Conservation (phyloP, 2,888 invertebrate genomes). For the Opisthograptis luteolata region DNA sequence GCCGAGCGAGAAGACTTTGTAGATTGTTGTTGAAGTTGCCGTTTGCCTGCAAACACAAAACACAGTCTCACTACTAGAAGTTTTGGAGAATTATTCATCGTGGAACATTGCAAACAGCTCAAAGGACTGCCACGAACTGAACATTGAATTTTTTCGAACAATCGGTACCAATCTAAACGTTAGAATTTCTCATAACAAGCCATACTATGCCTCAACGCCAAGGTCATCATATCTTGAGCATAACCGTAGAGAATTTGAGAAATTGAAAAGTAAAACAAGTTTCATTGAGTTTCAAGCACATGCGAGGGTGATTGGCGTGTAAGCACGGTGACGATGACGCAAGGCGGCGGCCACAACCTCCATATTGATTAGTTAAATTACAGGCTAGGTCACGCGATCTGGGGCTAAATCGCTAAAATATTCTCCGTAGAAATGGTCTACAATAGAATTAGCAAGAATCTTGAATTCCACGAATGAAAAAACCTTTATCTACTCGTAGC, state of each 20-base stretch:
- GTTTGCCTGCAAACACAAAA: constrained; percentile 67
- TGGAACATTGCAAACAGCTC: background rate
- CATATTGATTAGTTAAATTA: constrained; percentile 74
- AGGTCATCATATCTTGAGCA: constrained; percentile 32
- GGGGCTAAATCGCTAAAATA: constrained; percentile 38
- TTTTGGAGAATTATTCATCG: constrained; percentile 15
- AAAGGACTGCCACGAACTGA: constrained; percentile 4
- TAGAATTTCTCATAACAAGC: constrained; percentile 13
- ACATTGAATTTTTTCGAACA: constrained; percentile 2
- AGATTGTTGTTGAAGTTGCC: constrained; percentile 65
- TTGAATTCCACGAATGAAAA: constrained; percentile 6
- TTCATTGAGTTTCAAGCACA: constrained; percentile 46
- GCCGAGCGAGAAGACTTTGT: constrained; percentile 69
- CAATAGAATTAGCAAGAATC: background rate
- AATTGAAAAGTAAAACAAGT: constrained; percentile 36
- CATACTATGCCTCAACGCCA: constrained; percentile 8
- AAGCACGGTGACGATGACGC: constrained; percentile 68
- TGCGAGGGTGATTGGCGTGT: constrained; percentile 62
- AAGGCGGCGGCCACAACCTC: constrained; percentile 63
- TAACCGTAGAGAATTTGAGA: constrained; percentile 31
- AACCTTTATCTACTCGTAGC: too few relatives aligned
- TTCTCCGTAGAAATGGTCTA: constrained; percentile 15
- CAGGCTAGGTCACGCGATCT: constrained; percentile 70
- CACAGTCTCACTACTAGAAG: constrained; percentile 18
- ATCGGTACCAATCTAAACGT: background rate